Evolutionary conservation across 2,888 invertebrate species (phyloP).

Genomic region (Poecilobothrus nobilitatus): DNA sequence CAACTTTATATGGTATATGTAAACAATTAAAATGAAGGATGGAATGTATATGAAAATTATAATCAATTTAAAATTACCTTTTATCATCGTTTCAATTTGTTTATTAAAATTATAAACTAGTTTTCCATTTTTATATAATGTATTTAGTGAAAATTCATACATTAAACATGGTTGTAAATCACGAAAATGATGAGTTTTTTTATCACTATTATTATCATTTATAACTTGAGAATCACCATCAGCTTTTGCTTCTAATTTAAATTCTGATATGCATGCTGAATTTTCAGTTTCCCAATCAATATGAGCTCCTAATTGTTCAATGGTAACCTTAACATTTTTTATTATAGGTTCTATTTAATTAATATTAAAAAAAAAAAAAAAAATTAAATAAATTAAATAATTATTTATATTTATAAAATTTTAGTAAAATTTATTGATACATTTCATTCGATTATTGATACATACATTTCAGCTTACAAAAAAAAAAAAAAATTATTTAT

Average conservation of each 20-base stretch:
- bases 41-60: too few species aligned
- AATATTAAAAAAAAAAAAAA: too few species aligned
- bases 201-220: conserved; percentile 26
- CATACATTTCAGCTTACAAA: neutral
- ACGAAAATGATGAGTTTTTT: conserved; percentile 17
- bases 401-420: too few species aligned
- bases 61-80: neutral
- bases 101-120: conserved; percentile 25
- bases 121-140: conserved; percentile 25
- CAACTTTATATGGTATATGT: neutral
- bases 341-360: conserved; percentile 20
- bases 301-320: conserved; percentile 13
- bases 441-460: too few species aligned
- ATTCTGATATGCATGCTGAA: conserved; percentile 29
- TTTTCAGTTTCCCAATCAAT: conserved; percentile 32
- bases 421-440: too few species aligned
- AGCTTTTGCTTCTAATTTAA: conserved; percentile 27
- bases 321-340: neutral
- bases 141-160: conserved; percentile 29
- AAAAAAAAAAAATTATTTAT: too few species aligned
- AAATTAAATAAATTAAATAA: neutral
- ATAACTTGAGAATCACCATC: conserved; percentile 20
- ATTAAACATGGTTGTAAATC: conserved; percentile 29
- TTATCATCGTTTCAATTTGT: conserved; percentile 20
- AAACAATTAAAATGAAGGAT: neutral